Conservation (phyloP, 1,140 invertebrate species). For the Rhynchophorus ferrugineus region DNA sequence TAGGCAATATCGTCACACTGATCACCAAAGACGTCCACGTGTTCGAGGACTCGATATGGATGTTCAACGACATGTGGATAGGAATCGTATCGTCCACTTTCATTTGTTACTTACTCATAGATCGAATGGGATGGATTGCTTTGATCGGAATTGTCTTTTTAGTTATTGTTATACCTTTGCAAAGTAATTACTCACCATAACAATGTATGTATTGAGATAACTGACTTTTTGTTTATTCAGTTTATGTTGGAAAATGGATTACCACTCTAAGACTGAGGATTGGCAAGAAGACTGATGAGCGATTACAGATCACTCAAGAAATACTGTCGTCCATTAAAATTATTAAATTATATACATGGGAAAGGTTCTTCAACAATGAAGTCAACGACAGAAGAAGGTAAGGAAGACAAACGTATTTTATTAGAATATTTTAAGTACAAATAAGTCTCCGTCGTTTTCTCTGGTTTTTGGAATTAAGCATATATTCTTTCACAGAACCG, state of each 20-base stretch:
- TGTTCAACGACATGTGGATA: slow-evolving; percentile 64
- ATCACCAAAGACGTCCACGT: slow-evolving; percentile 81
- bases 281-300: slow-evolving; percentile 57
- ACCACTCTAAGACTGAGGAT: slow-evolving; percentile 21
- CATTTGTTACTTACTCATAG: slow-evolving; percentile 68
- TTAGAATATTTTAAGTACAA: no score
- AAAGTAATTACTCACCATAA: slow-evolving; percentile 8
- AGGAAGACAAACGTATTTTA: slow-evolving; percentile 5
- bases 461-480: no score
- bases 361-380: slow-evolving; percentile 65
- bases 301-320: slow-evolving; percentile 78
- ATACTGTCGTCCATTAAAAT: slow-evolving; percentile 70
- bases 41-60: slow-evolving; percentile 57
- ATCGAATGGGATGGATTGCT: slow-evolving; percentile 62
- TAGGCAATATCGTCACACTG: slow-evolving; percentile 85
- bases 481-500: no score
- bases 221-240: slow-evolving; percentile 15
- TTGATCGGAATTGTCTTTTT: slow-evolving; percentile 71
- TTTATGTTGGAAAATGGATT: slow-evolving; percentile 28
- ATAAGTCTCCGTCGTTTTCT: no score
- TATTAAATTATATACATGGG: slow-evolving; percentile 88
- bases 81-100: slow-evolving; percentile 72
- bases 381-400: slow-evolving; percentile 40
- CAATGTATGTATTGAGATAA: neutral
- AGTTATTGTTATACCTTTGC: slow-evolving; percentile 60